phyloP scores from a whole-genome alignment of 23 tunicate genomes.

The Trididemnum clinides region DNA sequence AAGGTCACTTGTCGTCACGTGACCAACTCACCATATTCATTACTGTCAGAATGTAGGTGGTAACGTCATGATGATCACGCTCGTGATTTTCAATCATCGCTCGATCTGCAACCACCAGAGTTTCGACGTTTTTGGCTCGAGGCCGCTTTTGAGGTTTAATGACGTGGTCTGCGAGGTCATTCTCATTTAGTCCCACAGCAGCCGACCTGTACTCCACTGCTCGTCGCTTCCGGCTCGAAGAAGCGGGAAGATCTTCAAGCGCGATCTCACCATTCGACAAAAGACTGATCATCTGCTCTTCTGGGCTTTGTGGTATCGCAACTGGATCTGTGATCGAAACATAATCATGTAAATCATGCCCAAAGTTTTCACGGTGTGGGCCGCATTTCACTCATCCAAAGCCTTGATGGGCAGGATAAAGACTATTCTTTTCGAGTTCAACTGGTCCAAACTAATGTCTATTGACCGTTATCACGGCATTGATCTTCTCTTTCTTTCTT shows the following conservation, averaged over 20 bases:
- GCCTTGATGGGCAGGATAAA: too few relatives aligned
- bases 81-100: constrained; percentile 80
- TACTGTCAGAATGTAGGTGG: constrained; percentile 88
- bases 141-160: constrained; percentile 21
- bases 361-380: too few relatives aligned
- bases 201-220: neutral
- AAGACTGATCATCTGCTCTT: constrained; percentile 35
- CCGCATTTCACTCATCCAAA: too few relatives aligned
- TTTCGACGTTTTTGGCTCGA: constrained; percentile 57
- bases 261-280: constrained; percentile 70
- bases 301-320: constrained; percentile 25
- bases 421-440: too few relatives aligned
- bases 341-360: too few relatives aligned
- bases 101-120: constrained; percentile 90
- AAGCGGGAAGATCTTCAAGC: constrained; percentile 18
- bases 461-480: too few relatives aligned
- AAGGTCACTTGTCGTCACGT: too few relatives aligned
- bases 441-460: too few relatives aligned
- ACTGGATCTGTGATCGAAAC: constrained; percentile 76
- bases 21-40: constrained; percentile 99
- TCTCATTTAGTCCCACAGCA: neutral
- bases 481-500: too few relatives aligned
- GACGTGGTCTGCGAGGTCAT: neutral
- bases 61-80: constrained; percentile 78
- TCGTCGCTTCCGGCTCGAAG: neutral